Evolutionary conservation across 2,888 invertebrate genomes (phyloP).

Genomic region (Dione vanillae): DNA sequence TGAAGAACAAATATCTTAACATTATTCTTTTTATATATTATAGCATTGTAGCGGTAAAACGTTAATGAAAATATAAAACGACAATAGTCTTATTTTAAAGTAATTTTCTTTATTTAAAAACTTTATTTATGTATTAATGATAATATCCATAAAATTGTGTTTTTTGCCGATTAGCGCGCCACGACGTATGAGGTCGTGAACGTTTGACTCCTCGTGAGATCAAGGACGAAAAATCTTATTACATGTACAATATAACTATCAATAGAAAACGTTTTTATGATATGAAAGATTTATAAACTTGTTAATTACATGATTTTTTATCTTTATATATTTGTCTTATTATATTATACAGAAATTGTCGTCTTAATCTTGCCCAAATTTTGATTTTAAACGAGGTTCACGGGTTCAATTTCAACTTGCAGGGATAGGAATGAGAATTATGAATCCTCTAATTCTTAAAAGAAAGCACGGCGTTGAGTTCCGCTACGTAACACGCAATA

Average conservation of each 20-base stretch:
- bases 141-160: constrained; percentile 16
- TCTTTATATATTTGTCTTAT: background rate
- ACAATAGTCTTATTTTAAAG: background rate
- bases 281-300: constrained; percentile 2
- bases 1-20: too few relatives aligned
- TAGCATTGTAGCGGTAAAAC: too few relatives aligned
- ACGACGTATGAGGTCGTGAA: constrained; percentile 24
- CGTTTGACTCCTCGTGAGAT: constrained; percentile 28
- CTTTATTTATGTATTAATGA: constrained; percentile 1
- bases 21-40: too few relatives aligned
- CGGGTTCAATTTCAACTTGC: too few relatives aligned
- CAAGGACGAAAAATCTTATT: constrained; percentile 19
- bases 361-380: too few relatives aligned
- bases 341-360: background rate
- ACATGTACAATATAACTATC: background rate
- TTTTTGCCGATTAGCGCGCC: constrained; percentile 24
- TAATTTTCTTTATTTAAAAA: constrained; percentile 3
- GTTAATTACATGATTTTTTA: constrained; percentile 6
- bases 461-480: too few relatives aligned
- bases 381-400: too few relatives aligned
- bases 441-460: too few relatives aligned
- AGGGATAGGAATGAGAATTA: too few relatives aligned
- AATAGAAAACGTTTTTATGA: constrained; percentile 11
- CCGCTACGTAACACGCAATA: too few relatives aligned
- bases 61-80: background rate